Percentiles rank a stretch among this genome's conserved stretches.
Conservation (phyloP, 2,888 invertebrate genomes). For the Ophion ellenae region DNA sequence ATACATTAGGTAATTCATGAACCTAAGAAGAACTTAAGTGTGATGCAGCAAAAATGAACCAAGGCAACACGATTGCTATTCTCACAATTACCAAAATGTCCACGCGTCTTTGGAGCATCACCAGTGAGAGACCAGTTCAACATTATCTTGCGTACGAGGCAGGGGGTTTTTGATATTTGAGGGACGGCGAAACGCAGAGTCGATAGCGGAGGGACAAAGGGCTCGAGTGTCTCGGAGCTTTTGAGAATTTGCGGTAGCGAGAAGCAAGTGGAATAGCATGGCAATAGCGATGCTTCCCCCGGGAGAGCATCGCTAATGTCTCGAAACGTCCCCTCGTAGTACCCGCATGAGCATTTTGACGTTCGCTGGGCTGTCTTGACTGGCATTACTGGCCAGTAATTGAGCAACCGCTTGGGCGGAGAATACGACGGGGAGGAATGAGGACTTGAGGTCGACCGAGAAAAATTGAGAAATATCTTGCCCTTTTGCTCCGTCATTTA, state of each 20-base stretch:
- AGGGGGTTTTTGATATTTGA: neutral
- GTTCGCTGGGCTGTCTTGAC: neutral
- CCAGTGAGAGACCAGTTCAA: neutral
- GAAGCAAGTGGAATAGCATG: too few relatives aligned
- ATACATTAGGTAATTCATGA: too few relatives aligned
- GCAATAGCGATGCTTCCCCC: neutral
- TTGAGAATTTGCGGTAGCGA: neutral
- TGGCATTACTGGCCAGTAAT: neutral
- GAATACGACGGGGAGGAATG: too few relatives aligned
- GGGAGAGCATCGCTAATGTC: constrained; percentile 3
- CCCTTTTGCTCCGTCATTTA: too few relatives aligned
- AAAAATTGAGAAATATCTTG: too few relatives aligned
- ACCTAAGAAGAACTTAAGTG: too few relatives aligned
- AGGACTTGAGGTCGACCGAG: too few relatives aligned
- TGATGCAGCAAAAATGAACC: too few relatives aligned
- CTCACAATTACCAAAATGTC: neutral
- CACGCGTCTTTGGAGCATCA: neutral
- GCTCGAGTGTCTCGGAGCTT: neutral
- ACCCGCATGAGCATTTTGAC: constrained; percentile 51
- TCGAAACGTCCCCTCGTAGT: neutral
- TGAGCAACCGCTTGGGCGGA: neutral
- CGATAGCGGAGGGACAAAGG: neutral
- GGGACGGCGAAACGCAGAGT: neutral
- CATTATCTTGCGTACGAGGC: neutral
- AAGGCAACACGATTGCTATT: neutral